These are phyloP conservation scores for Paguma larvata DNA, from an alignment of 2,797 vertebrate species.

Conservation along the genomic window DNA sequence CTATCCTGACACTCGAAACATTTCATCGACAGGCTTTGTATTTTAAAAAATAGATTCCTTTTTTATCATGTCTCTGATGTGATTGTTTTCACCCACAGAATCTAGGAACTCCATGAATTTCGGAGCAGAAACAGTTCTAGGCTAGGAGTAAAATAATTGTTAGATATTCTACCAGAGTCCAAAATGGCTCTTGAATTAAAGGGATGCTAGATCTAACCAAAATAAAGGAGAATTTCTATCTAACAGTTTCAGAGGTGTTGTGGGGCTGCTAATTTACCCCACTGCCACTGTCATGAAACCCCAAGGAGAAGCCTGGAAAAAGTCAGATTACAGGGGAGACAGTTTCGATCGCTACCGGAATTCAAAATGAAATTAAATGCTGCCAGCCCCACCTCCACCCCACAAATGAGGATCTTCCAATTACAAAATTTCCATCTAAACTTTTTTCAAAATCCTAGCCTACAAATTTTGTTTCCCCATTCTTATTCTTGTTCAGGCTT, in stretches of 20 bases:
- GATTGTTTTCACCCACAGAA: not conserved
- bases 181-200: constrained; percentile 34
- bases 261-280: not conserved
- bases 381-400: rapidly evolving
- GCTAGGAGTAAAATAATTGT: not conserved
- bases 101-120: not conserved
- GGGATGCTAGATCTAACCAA: not conserved
- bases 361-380: not conserved
- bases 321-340: not conserved
- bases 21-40: not conserved
- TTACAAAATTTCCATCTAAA: constrained; percentile 1
- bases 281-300: not conserved
- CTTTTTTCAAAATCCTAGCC: not conserved
- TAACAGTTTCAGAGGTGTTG: not conserved
- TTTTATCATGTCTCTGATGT: not conserved
- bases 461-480: not conserved
- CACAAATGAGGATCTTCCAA: not conserved
- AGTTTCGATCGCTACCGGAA: not conserved
- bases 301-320: not conserved
- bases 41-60: not conserved
- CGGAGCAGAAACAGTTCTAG: not conserved
- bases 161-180: not conserved
- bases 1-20: not conserved
- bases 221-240: not conserved
- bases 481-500: not conserved